Evolutionary conservation across 2,113 vertebrate species (phyloP), one percentile per base, ranked within the genome.

Genomic region (Irena cyanogastra): DNA sequence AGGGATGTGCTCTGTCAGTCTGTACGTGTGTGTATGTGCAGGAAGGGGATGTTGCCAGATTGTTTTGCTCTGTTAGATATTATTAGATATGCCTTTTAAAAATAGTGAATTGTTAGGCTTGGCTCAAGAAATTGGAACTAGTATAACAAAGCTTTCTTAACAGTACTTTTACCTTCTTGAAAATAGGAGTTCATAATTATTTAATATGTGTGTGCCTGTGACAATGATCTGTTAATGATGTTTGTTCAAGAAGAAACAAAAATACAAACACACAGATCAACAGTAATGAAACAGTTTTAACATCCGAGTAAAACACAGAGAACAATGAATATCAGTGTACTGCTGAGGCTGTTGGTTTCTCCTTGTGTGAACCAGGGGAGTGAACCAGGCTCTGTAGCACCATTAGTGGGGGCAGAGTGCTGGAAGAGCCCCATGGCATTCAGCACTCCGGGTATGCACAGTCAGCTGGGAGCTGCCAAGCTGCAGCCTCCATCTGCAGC

Each of bases 121-220:
- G 11, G 22, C 37, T 65, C 15, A 86, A 64, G 27, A 85, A 85
- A 41, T 50, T 18, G 49, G 35, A 52, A n/a, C 2, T 4, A 65
- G 6, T 4, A 17, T 84, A 52, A 24, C 33, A 77, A 61, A 68
- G 20, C 27, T 93, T 11, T 56, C 14, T 47, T 59, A 41, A 20
- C 21, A 52, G 37, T 19, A 77, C 21, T 49, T 7, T 53, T 47
- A 18, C 12, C 11, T 52, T 13, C 23, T 57, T 77, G 39, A 77
- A 71, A 76, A 63, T 1, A 49, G 42, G 20, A 70, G 35, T 53
- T 33, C 21, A 4, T 61, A 50, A 49, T 49, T 39, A 49, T 30
- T 23, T 31, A 11, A 20, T n/a, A n/a, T n/a, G n/a, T n/a, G n/a
- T 7, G 44, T 45, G 41, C 33, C 24, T 0, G 1, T 24, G 44